Base-by-base conservation (phyloP, 1,140 invertebrate genomes). In the Conus betulinus region DNA sequence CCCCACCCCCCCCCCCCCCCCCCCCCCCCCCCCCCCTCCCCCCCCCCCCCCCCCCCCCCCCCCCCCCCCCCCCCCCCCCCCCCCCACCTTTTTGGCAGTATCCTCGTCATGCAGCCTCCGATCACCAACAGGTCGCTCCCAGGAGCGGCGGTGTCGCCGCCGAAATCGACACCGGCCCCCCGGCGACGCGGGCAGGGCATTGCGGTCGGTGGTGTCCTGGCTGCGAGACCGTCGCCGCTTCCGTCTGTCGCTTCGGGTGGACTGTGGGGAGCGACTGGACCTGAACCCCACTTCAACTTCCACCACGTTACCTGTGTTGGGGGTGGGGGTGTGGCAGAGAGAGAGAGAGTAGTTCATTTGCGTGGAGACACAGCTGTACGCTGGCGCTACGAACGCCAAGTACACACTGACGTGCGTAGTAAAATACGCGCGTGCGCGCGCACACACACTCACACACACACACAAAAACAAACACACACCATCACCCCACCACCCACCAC, bases 371-470 rank as follows among this genome's bases (percentile, higher is more conserved):
- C 71, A 74, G 13, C 8, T 25, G n/a, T 25, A 23, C 71, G 23
- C 71, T 13, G 13, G n/a, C 39, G 39, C 39, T 39, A 39, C 71
- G 6, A 13, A 25, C 71, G 71, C 71, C 13, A 13, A 74, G 1
- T 13, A n/a, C 71, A 74, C 17, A n/a, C 71, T 20, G 13, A 74
- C 71, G 23, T 23, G 23, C 71, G n/a, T 23, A 74, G 3, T 8
- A 13, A 5, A 13, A n/a, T 23, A n/a, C n/a, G n/a, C n/a, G n/a
- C n/a, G n/a, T n/a, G n/a, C n/a, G n/a, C n/a, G 23, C 6, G 6
- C 71, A 74, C 71, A 74, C 71, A 74, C 71, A 74, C 71, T 4
- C 71, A 74, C 71, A 74, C 71, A 74, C 71, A 74, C 71, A 74
- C 71, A 85, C 53, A n/a, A n/a, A n/a, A n/a, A n/a, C n/a, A n/a